These are phyloP conservation scores for Pardalotus punctatus DNA, from an alignment of 2,113 vertebrate genomes.

Conservation along the genomic window DNA sequence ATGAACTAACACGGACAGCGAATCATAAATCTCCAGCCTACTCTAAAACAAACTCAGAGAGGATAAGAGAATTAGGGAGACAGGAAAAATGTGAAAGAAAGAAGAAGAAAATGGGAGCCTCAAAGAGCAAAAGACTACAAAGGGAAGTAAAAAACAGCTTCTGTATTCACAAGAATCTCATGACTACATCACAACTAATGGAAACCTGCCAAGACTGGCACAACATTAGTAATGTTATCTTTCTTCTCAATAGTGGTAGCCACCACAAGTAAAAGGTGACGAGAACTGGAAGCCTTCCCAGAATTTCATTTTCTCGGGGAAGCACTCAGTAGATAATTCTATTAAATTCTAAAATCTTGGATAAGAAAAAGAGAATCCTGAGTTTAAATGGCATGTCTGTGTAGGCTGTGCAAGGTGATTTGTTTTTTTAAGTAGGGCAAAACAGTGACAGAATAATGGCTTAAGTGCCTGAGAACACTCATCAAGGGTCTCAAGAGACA, in stretches of 20 bases:
- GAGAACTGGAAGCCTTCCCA: constrained; percentile 11
- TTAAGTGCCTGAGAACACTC: neutral
- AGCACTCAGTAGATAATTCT: constrained; percentile 30
- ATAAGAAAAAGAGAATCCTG: neutral
- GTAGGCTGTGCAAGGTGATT: neutral
- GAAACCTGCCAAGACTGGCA: neutral
- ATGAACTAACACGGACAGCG: neutral
- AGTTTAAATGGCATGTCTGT: neutral
- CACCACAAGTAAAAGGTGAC: neutral
- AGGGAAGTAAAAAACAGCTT: neutral
- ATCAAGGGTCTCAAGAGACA: neutral
- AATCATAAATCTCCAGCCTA: neutral
- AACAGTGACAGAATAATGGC: neutral
- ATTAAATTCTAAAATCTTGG: constrained; percentile 2
- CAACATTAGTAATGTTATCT: neutral
- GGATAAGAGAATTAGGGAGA: neutral
- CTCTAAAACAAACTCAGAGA: neutral
- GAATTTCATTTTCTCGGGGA: constrained; percentile 18
- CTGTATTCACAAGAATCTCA: neutral
- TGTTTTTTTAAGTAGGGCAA: neutral
- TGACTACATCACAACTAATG: neutral
- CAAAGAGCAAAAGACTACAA: neutral
- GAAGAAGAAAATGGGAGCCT: fast-evolving
- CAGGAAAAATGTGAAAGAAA: no score
- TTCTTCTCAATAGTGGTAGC: neutral